phyloP scores from a whole-genome alignment of 53 echinoderm and acorn worm genomes.

The Astropecten irregularis region DNA sequence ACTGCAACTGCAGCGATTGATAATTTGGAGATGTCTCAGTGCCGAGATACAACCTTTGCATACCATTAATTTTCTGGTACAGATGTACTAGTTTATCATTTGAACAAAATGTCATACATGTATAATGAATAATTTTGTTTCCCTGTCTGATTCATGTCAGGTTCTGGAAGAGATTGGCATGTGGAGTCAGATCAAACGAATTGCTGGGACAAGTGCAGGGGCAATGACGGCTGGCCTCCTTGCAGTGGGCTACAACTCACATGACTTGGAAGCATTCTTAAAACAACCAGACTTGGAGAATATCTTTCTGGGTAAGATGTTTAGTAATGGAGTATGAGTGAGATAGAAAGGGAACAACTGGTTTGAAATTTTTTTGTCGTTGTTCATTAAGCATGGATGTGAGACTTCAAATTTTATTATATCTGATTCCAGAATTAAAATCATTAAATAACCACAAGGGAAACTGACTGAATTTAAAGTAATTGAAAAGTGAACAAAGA shows the following conservation, averaged over 20 bases:
- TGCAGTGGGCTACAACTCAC: conserved; percentile 47
- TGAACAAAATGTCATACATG: too few species aligned
- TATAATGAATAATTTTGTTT: too few species aligned
- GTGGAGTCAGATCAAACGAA: conserved; percentile 36
- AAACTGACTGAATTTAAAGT: too few species aligned
- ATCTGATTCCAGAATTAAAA: background rate
- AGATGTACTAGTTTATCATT: too few species aligned
- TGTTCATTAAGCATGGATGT: too few species aligned
- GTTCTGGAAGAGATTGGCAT: conserved; percentile 60
- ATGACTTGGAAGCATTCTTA: conserved; percentile 44
- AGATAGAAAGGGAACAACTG: too few species aligned
- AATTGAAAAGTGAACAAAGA: too few species aligned
- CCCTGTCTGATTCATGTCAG: background rate
- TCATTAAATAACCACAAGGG: background rate
- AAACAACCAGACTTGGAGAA: conserved; percentile 46
- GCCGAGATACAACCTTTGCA: too few species aligned
- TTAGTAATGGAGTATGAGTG: background rate
- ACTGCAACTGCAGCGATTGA: too few species aligned
- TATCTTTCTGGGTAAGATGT: conserved; percentile 37
- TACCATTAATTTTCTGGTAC: too few species aligned
- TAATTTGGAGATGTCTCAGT: too few species aligned
- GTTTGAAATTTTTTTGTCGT: too few species aligned
- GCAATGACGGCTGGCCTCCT: conserved; percentile 57
- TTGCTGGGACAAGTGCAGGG: conserved; percentile 66
- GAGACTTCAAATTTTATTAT: background rate